Evolutionary conservation across 2,113 vertebrate genomes (phyloP), one percentile per base, ranked within the genome.

Genomic region (Etia nguti): DNA sequence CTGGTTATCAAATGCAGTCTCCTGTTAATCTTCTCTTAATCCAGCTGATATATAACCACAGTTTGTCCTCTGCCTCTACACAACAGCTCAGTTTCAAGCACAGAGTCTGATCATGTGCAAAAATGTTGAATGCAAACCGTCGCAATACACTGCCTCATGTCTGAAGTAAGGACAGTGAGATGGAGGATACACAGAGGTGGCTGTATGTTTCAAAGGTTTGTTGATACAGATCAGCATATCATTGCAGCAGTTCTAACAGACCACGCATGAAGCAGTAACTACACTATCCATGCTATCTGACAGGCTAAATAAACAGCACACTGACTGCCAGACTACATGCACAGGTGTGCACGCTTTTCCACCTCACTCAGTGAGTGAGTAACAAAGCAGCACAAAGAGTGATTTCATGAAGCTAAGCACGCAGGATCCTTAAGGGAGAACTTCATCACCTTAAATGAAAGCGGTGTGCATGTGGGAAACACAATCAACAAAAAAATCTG

Each of bases 11-110:
- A 26, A 90, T 57, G 13, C 24, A 43, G 38, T 8, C 31, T 38
- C 34, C 50, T 31, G 52, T 68, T 91, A 84, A 92, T 52, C 86
- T 16, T 79, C 24, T 79, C 70, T 59, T 79, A 89, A 91, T 91
- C 80, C 15, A 4, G 2, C 50, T 84, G 8, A 85, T 80, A 50
- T 52, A 24, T 26, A 22, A 48, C 52, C 38, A 10, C 22, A 1
- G 29, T 84, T 68, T 79, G 52, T 38, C 83, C 70, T 84, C n/a
- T 57, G 48, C 52, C 68, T 50, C 22, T 11, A 38, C 59, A 75
- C 38, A 38, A 34, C 43, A 5, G 24, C 22, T 12, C n/a, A 41
- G 22, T 62, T 79, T 79, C 1, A 81, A 20, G 10, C 46, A 52
- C 29, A 29, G 8, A 54, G 41, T 13, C 8, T 26, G 31, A 60